Evolutionary conservation across 2,113 vertebrate species (phyloP).

Genomic region (Thamnophis sirtalis): DNA sequence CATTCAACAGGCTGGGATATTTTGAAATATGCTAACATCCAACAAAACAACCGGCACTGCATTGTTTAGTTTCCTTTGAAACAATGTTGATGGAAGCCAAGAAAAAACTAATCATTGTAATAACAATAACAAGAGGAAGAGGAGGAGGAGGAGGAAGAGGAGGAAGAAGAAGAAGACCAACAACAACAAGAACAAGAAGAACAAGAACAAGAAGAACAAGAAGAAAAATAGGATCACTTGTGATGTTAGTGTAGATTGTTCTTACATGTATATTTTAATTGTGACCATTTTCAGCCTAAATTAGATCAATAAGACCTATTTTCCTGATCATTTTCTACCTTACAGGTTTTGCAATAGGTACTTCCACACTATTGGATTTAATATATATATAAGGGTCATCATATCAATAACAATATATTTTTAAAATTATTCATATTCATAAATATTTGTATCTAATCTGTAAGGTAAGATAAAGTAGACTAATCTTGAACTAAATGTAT

Average conservation of each 20-base stretch:
- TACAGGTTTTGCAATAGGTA: not conserved
- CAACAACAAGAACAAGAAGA: no score
- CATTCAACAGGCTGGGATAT: not conserved
- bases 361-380: constrained; percentile 1
- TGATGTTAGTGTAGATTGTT: not conserved
- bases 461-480: not conserved
- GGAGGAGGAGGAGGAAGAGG: no score
- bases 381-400: not conserved
- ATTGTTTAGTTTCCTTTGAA: not conserved
- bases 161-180: no score
- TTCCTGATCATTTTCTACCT: constrained; percentile 1
- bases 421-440: not conserved
- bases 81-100: not conserved
- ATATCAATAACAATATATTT: not conserved
- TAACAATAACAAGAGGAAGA: not conserved
- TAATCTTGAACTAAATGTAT: not conserved
- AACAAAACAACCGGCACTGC: not conserved
- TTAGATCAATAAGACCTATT: constrained; percentile 17
- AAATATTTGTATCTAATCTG: not conserved
- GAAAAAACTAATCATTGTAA: not conserved
- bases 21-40: not conserved
- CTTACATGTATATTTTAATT: constrained; percentile 19
- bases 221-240: not conserved
- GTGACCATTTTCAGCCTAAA: not conserved
- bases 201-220: no score